A percentile compares a stretch with the other conserved stretches of the same genome.
Conservation (phyloP, 1,140 invertebrate species). For the Magallana angulata region DNA sequence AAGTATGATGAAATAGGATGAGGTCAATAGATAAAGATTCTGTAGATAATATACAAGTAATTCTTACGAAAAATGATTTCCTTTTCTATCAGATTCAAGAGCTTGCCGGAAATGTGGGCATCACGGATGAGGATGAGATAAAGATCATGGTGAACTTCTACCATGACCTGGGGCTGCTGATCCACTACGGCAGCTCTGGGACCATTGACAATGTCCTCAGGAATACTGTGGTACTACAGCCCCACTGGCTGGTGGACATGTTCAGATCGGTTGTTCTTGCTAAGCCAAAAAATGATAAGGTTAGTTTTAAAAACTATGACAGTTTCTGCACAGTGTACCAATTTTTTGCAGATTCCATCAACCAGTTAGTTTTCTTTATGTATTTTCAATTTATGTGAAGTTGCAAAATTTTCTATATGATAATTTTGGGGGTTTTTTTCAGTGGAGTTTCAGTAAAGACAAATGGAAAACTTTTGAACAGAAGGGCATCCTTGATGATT, state of each 20-base stretch:
- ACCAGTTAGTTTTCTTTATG: no score
- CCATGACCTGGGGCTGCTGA: slow-evolving; percentile 77
- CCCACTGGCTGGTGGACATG: slow-evolving; percentile 76
- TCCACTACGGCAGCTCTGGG: slow-evolving; percentile 71
- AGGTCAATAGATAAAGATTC: no score
- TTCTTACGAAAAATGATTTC: no score
- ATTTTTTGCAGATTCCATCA: no score
- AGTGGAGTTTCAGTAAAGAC: slow-evolving; percentile 72
- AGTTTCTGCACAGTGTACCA: no score
- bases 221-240: slow-evolving; percentile 77
- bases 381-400: no score
- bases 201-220: slow-evolving; percentile 69
- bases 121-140: slow-evolving; percentile 75
- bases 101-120: slow-evolving; percentile 74
- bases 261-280: slow-evolving; percentile 70
- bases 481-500: slow-evolving; percentile 73
- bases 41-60: no score
- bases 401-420: no score
- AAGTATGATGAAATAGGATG: no score
- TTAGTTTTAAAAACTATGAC: slow-evolving; percentile 26
- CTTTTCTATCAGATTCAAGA: slow-evolving; percentile 70
- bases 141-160: slow-evolving; percentile 79
- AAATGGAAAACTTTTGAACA: slow-evolving; percentile 70
- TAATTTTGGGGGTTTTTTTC: slow-evolving; percentile 34
- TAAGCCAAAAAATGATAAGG: slow-evolving; percentile 61